Evolutionary conservation across 1,140 invertebrate species (phyloP), one percentile per base, ranked within the genome.

Genomic region (Ericerus pela): DNA sequence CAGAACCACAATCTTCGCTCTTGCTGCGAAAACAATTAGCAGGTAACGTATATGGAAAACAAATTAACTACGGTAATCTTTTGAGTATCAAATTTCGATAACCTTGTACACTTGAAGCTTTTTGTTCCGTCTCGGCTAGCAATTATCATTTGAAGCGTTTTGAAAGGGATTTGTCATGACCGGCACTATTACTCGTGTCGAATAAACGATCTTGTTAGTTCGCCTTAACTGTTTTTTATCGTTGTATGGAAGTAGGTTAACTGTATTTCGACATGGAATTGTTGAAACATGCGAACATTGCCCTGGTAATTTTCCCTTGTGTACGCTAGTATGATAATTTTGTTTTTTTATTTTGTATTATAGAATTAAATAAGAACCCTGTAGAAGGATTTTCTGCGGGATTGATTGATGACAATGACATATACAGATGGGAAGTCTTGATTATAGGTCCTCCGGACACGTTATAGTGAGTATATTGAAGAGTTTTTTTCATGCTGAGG

Each of bases 381-480:
- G 92, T 96, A 30, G 92, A 96, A 82, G 95, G 95, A 66, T 98
- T 99, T 80, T 97, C 94, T 72, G 96, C 95, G 72, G 96, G 96
- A 63, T 79, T 98, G 61, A 92, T 97, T 74, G 93, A 98, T 77
- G 96, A 99, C 77, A 88, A 93, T 82, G 94, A 99, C 73, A 95
- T 98, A 72, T 98, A 95, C 74, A 84, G 85, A 78, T 99, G 95
- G 95, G 94, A 98, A 82, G 93, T 98, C 62, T 81, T 98, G 60
- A 96, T 99, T 71, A 96, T 97, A 76, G 96, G 95, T 67, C 96
- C 96, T 70, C 92, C 93, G 69, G 94, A 98, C 73, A 98, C 95
- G 61, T 76, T 95, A 64, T 98, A 95, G 91, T 95, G 80, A 84
- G 87, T 84, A 70, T 63, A 53, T 55, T 33, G 28, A 53, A 43